These are phyloP conservation scores for Hypomecis atomaria DNA, from an alignment of 2,888 invertebrate genomes.

Conservation along the genomic window DNA sequence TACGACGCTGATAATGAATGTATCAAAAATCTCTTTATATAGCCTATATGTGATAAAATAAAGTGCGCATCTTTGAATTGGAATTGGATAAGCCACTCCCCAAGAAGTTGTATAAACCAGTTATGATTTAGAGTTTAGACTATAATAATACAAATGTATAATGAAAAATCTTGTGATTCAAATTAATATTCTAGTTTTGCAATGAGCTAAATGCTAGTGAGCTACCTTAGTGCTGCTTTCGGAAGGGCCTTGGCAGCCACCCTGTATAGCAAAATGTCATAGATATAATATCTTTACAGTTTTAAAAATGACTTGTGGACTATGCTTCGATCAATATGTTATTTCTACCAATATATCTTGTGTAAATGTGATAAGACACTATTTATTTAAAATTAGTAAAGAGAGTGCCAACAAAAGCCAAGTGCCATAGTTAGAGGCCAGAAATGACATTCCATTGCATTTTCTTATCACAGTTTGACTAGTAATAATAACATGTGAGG, in stretches of 20 bases:
- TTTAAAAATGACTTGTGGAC: not conserved
- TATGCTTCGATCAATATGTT: not conserved
- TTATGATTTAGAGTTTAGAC: too few relatives aligned
- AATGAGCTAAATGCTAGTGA: constrained; percentile 28
- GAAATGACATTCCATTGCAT: too few relatives aligned
- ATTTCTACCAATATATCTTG: not conserved
- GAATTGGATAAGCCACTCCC: too few relatives aligned
- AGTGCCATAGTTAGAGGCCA: not conserved
- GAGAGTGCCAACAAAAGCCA: not conserved
- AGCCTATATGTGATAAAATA: not conserved
- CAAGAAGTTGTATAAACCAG: too few relatives aligned
- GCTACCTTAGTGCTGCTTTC: constrained; percentile 34
- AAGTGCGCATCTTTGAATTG: not conserved
- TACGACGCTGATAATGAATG: too few relatives aligned
- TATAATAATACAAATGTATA: not conserved
- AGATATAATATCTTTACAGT: constrained; percentile 15
- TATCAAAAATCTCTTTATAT: too few relatives aligned
- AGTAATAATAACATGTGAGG: too few relatives aligned
- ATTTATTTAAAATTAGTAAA: not conserved
- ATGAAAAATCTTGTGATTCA: not conserved
- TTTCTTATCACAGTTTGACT: too few relatives aligned
- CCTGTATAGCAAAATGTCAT: constrained; percentile 30
- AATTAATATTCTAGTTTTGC: constrained; percentile 27
- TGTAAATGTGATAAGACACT: not conserved
- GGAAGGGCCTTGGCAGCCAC: constrained; percentile 32